These are phyloP conservation scores for Sorex maritimensis DNA, from an alignment of 2,797 vertebrate genomes.

Conservation along the genomic window DNA sequence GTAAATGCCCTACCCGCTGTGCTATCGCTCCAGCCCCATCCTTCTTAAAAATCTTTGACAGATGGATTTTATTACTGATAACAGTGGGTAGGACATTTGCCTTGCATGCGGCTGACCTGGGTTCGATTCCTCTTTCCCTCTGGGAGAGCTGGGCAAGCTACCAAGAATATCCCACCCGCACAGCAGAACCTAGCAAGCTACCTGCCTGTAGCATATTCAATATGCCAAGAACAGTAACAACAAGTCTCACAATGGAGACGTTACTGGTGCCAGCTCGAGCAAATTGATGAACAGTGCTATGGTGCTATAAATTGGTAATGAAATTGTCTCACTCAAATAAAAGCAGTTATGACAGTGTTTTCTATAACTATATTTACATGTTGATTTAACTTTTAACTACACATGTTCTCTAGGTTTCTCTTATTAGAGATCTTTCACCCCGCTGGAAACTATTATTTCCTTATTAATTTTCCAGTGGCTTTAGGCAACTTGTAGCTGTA, in stretches of 20 bases:
- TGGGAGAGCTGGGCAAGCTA: too few species aligned
- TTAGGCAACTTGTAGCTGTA: slow-evolving; percentile 86
- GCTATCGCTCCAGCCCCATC: neutral
- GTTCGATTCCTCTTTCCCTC: too few species aligned
- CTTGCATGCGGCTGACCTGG: too few species aligned
- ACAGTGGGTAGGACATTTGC: too few species aligned
- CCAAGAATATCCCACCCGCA: too few species aligned
- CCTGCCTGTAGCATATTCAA: too few species aligned
- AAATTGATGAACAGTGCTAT: too few species aligned
- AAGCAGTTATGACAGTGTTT: slow-evolving; percentile 3
- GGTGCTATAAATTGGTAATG: neutral
- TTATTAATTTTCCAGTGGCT: slow-evolving; percentile 89
- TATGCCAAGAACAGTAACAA: too few species aligned
- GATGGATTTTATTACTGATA: neutral
- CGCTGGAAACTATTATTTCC: slow-evolving; percentile 88
- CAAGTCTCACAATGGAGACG: too few species aligned
- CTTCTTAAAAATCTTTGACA: slow-evolving; percentile 24
- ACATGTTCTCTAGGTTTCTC: slow-evolving; percentile 84
- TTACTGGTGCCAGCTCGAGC: too few species aligned
- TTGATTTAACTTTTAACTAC: slow-evolving; percentile 85
- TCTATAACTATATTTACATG: slow-evolving; percentile 59
- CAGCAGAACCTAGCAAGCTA: too few species aligned
- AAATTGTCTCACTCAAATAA: slow-evolving; percentile 54
- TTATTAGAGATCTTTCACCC: slow-evolving; percentile 85
- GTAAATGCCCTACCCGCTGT: too few species aligned